Evolutionary conservation across 35 echinoderm and acorn worm genomes (phyloP).

Genomic region (Heliocidaris tuberculata): DNA sequence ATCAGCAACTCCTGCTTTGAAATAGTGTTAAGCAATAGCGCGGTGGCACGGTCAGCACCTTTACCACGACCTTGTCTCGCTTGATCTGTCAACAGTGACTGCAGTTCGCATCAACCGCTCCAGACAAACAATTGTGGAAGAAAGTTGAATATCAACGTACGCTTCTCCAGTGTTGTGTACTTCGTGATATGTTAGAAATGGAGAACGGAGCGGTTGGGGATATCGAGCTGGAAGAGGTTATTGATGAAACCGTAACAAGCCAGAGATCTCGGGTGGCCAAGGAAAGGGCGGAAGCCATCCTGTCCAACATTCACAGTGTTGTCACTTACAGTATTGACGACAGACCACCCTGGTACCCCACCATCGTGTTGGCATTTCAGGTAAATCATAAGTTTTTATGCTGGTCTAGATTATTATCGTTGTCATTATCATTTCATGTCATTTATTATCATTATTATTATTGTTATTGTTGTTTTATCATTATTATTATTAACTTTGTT

Average conservation of each 20-base stretch:
- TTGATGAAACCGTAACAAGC: neutral
- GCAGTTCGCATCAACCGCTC: no score
- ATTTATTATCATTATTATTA: no score
- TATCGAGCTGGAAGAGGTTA: neutral
- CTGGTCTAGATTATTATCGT: neutral
- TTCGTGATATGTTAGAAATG: neutral
- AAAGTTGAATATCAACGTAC: no score
- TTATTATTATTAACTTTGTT: no score
- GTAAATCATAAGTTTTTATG: neutral
- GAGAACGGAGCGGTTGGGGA: neutral
- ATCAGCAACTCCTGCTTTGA: neutral
- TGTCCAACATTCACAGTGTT: neutral
- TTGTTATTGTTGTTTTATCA: no score
- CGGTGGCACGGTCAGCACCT: neutral
- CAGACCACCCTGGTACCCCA: conserved; percentile 49
- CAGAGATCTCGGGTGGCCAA: neutral
- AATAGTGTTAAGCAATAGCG: neutral
- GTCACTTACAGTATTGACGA: conserved; percentile 52
- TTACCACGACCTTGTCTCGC: neutral
- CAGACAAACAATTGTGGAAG: no score
- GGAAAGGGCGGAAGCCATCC: conserved; percentile 23
- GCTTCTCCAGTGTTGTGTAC: neutral
- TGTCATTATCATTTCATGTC: neutral
- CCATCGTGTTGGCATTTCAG: conserved; percentile 52
- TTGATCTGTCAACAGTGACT: neutral